Evolutionary conservation across 2,797 vertebrate species (phyloP), one percentile per base, ranked within the genome.

Genomic region (Sebastiscus tertius): DNA sequence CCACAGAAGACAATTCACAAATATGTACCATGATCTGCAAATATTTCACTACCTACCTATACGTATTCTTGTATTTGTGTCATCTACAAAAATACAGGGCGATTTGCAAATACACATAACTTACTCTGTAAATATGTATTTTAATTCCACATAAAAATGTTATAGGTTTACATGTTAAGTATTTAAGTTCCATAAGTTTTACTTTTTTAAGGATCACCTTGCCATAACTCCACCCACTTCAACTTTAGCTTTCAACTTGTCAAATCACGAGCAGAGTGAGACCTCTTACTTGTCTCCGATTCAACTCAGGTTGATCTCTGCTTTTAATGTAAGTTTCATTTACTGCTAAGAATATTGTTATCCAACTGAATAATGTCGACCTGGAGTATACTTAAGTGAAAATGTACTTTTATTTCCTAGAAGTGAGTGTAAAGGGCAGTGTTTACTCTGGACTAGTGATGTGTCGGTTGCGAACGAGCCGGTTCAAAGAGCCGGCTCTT

Each of bases 191-290:
- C 36, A 39, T 39, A 39, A 39, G 4, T 39, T 62, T 62, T 7
- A 62, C 11, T 62, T 31, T 34, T 34, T 12, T 29, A 16, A 61
- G 33, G 31, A 36, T 62, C 31, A 22, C 36, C 4, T 16, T 4
- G 52, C 8, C 5, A 27, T 24, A 31, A 59, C 31, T 55, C 27
- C 52, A 39, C 46, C 42, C 65, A 31, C 24, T 59, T 66, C 36
- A 31, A 55, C 36, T 74, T 71, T 16, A 49, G 11, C 5, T 56
- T 73, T 16, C 27, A 56, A 22, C 29, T 58, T 56, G 22, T 29
- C 4, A 72, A 67, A 80, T 49, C 31, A 31, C 2, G 14, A 60
- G 20, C 56, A 70, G 68, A 88, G 82, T 84, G 77, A 84, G 72
- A 81, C 69, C 26, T 88, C 84, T 58, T 56, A 13, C 58, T n/a